Base-by-base conservation (phyloP, 2,888 invertebrate genomes). In the Pammene fasciana region DNA sequence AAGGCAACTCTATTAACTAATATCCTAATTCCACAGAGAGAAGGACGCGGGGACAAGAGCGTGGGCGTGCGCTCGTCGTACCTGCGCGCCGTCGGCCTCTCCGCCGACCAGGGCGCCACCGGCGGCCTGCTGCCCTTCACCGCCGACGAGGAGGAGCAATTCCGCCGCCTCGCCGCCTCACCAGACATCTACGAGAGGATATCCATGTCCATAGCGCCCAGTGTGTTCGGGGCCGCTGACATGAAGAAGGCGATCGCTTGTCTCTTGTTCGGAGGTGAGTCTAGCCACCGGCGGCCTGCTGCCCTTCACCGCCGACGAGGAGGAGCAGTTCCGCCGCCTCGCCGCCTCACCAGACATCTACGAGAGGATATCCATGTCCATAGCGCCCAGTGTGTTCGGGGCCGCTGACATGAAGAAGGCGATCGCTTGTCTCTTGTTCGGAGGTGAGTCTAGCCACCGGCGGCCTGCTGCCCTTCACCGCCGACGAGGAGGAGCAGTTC, bases 241-340 rank as follows among this genome's bases (percentile, higher is more conserved):
- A 98, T 99, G 77, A 99, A 99, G 87, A 99, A 98, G 87, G 98
- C 99, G 3, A 98, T 99, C 68, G 97, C 98, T 11, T 97, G 98
- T 79, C 93, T 99, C 72, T 90, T 99, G 48, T 99, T 99, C 92
- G 99, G 99, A 76, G 99, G 97, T 93, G 79, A 8, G 48, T 41
- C 6, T 7, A 5, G 10, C 5, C 95, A 99, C 13, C 99, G 99
- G 0, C 95, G 99, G 67, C 94, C 96, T 46, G 7, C 38, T 0
- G 7, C 38, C 38, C 38, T 9, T 38, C 80, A 91, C 36, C n/a
- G n/a, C 38, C 45, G 10, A 5, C 13, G 11, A 45, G 3, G 14
- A 54, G 13, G 18, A 26, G 5, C 52, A 18, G 34, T 13, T 54
- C 52, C 26, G 52, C 5, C 14, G 48, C 14, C 16, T 48, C 7